phyloP scores from a whole-genome alignment of 2,797 vertebrate genomes.

The Babyrousa celebensis region DNA sequence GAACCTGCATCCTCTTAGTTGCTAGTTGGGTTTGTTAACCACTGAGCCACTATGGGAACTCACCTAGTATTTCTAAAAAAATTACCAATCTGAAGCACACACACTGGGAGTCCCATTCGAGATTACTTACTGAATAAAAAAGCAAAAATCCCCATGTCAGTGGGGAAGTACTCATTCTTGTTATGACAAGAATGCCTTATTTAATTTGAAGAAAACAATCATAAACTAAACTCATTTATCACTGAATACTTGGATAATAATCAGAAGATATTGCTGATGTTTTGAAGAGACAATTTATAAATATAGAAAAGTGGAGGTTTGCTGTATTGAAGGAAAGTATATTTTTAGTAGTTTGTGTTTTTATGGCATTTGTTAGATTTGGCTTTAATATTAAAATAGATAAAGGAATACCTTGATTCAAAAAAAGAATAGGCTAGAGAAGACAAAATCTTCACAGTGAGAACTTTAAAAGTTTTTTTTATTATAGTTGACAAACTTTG shows the following conservation, averaged over 20 bases:
- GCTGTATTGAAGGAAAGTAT: neutral
- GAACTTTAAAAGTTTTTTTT: no score
- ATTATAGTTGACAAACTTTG: no score
- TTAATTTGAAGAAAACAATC: constrained; percentile 37
- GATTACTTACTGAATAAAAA: neutral
- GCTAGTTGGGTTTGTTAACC: no score
- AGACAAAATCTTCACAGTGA: neutral
- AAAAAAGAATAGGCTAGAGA: neutral
- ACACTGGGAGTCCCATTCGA: neutral
- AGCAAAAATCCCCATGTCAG: neutral
- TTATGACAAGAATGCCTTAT: neutral
- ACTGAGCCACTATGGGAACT: no score
- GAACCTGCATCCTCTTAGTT: no score
- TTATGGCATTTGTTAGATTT: neutral
- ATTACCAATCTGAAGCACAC: neutral
- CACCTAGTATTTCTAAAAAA: neutral
- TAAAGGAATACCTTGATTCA: neutral
- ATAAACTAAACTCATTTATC: constrained; percentile 20
- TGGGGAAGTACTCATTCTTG: neutral
- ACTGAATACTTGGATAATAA: neutral
- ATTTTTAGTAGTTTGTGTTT: neutral
- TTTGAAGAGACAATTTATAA: neutral
- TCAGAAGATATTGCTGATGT: constrained; percentile 29
- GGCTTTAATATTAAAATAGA: constrained; percentile 36
- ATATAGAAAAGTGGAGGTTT: neutral